These are phyloP conservation scores for Thalassophryne amazonica DNA, from an alignment of 2,797 vertebrate species.

Conservation along the genomic window DNA sequence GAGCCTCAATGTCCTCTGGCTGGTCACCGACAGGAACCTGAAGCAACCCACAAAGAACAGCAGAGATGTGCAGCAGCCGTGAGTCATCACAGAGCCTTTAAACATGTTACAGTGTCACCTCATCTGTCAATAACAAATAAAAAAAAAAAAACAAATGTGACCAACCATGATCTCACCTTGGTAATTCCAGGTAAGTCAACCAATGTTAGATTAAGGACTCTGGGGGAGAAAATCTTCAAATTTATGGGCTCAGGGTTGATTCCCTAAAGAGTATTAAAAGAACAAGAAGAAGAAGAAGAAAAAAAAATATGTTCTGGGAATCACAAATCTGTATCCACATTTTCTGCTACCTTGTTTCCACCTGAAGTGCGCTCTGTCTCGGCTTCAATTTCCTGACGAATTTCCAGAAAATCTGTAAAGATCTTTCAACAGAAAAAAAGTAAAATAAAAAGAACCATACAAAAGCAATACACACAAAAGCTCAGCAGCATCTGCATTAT, in stretches of 20 bases:
- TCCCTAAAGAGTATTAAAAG: constrained; percentile 57
- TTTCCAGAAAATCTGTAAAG: constrained; percentile 80
- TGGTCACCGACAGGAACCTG: constrained; percentile 93
- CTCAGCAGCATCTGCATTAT: no score
- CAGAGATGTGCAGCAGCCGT: constrained; percentile 3
- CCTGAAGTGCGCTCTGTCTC: constrained; percentile 79
- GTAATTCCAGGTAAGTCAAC: constrained; percentile 87
- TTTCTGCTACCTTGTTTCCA: constrained; percentile 75
- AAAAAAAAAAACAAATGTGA: background rate
- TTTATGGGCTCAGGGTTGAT: constrained; percentile 81
- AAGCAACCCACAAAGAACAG: constrained; percentile 6
- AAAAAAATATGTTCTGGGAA: background rate
- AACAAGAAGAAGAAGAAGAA: background rate
- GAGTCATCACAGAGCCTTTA: constrained; percentile 1
- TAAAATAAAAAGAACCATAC: no score
- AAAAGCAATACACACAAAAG: no score
- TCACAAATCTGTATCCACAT: background rate
- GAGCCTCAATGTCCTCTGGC: constrained; percentile 86
- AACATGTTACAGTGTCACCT: background rate
- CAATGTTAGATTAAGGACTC: constrained; percentile 82
- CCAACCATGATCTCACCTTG: constrained; percentile 68
- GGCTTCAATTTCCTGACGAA: constrained; percentile 77
- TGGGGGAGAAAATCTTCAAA: constrained; percentile 83
- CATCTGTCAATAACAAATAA: constrained; percentile 8
- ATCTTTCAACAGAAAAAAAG: constrained; percentile 51